Evolutionary conservation across 2,113 vertebrate genomes (phyloP).

Genomic region (Astur gentilis): DNA sequence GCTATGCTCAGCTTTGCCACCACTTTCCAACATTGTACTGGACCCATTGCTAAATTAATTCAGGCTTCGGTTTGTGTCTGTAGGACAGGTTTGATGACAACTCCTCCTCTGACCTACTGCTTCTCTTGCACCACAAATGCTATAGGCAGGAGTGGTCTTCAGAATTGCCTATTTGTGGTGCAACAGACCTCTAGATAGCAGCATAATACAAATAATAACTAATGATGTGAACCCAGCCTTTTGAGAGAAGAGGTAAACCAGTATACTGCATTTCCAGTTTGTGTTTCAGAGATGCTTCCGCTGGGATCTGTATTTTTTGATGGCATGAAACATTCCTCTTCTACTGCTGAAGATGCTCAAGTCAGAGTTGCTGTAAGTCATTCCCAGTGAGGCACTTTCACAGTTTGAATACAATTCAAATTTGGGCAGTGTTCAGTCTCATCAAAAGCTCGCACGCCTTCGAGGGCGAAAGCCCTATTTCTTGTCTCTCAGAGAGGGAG

Average conservation of each 20-base stretch:
- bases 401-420: neutral
- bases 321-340: neutral
- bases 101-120: neutral
- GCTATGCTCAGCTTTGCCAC: neutral
- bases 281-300: neutral
- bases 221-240: neutral
- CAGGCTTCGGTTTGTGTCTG: neutral
- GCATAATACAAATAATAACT: slow-evolving; percentile 34
- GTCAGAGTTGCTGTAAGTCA: neutral
- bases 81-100: neutral
- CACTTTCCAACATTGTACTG: neutral
- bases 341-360: neutral
- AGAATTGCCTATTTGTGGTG: neutral
- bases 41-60: neutral
- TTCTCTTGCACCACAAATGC: neutral
- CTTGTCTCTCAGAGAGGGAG: neutral
- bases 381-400: neutral
- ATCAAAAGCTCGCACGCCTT: neutral
- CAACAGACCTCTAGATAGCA: slow-evolving; percentile 31
- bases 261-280: neutral
- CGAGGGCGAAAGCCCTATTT: neutral
- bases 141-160: neutral
- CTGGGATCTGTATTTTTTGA: neutral
- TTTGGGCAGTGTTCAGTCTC: neutral
- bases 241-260: neutral